Evolutionary conservation across 2,113 vertebrate species (phyloP).

Genomic region (Hymenochirus boettgeri): DNA sequence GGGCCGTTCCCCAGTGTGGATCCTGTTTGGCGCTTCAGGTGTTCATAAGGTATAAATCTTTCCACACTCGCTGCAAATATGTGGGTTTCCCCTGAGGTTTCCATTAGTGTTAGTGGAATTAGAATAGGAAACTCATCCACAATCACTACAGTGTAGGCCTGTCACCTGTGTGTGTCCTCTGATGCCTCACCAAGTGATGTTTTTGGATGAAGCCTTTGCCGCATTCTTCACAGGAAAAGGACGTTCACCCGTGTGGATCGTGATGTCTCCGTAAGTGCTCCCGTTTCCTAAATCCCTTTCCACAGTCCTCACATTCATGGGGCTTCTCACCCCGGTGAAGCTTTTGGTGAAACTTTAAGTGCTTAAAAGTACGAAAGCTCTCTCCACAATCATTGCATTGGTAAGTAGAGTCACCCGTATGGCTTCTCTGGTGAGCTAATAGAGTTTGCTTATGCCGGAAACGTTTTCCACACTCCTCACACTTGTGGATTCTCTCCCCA

Average conservation of each 20-base stretch:
- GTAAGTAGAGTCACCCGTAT: slow-evolving; percentile 28
- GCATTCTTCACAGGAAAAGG: slow-evolving; percentile 33
- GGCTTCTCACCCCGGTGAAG: slow-evolving; percentile 36
- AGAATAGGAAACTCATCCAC: slow-evolving; percentile 26
- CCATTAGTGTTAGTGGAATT: slow-evolving; percentile 6
- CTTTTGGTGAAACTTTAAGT: slow-evolving; percentile 36
- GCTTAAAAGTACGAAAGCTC: slow-evolving; percentile 35
- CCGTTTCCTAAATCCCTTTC: slow-evolving; percentile 24
- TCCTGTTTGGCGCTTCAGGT: slow-evolving; percentile 28
- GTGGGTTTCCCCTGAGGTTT: slow-evolving; percentile 13
- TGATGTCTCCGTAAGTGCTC: slow-evolving; percentile 31
- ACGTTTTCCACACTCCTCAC: slow-evolving; percentile 32
- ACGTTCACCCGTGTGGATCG: slow-evolving; percentile 26
- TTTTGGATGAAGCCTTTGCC: slow-evolving; percentile 36
- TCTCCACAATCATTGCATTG: slow-evolving; percentile 25
- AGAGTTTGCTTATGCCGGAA: slow-evolving; percentile 37
- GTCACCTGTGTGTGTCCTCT: slow-evolving; percentile 32
- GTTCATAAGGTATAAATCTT: slow-evolving; percentile 29
- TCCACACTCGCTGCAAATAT: slow-evolving; percentile 39
- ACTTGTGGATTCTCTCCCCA: slow-evolving; percentile 26
- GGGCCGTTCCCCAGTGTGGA: slow-evolving; percentile 46
- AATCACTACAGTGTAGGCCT: slow-evolving; percentile 39
- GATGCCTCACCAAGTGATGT: slow-evolving; percentile 27
- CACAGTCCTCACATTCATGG: slow-evolving; percentile 36
- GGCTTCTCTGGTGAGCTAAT: slow-evolving; percentile 30